Percentiles rank a stretch among this genome's conserved stretches.
Evolutionary conservation across 2,113 vertebrate genomes (phyloP).

Genomic region (Peucedramus taeniatus): DNA sequence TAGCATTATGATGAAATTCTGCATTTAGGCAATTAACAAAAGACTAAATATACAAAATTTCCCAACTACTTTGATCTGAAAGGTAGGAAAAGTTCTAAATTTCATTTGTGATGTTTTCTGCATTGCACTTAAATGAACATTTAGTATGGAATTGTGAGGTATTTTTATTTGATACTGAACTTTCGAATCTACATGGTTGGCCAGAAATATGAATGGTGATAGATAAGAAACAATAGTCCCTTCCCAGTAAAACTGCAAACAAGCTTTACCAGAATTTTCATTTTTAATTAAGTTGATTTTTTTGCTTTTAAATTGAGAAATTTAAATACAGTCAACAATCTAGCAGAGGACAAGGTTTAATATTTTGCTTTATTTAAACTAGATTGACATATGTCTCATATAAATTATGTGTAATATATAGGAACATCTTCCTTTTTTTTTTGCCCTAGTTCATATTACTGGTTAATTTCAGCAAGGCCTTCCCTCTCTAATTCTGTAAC

Average conservation of each 20-base stretch:
- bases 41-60: not conserved
- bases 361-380: not conserved
- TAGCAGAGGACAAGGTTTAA: not conserved
- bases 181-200: not conserved
- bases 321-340: not conserved
- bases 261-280: not conserved
- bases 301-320: not conserved
- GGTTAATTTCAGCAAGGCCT: not conserved
- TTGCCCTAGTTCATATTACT: not conserved
- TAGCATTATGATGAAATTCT: not conserved
- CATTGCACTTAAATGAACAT: not conserved
- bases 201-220: not conserved
- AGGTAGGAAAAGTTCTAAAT: not conserved
- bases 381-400: not conserved
- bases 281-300: not conserved
- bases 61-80: not conserved
- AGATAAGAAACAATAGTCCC: not conserved
- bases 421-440: not conserved
- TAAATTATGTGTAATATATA: not conserved
- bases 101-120: not conserved
- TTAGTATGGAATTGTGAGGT: not conserved
- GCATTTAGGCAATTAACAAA: not conserved
- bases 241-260: not conserved
- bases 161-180: not conserved
- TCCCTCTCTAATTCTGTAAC: not conserved